Conservation (phyloP, 1,140 invertebrate species). For the Drosophila santomea region DNA sequence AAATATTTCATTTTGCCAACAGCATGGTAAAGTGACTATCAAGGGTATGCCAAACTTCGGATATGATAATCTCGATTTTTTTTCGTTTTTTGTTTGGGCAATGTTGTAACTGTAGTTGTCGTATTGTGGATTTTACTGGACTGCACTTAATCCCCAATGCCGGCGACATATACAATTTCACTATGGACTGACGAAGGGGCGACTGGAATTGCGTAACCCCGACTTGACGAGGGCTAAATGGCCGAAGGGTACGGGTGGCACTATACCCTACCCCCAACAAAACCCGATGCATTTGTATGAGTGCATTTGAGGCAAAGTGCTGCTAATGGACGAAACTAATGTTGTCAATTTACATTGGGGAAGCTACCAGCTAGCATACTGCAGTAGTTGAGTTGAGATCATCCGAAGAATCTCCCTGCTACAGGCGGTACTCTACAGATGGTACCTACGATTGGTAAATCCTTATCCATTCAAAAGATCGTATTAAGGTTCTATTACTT, state of each 20-base stretch:
- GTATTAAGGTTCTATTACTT: not conserved
- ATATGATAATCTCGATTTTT: slow-evolving; percentile 12
- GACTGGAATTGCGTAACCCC: slow-evolving; percentile 66
- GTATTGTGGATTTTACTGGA: slow-evolving; percentile 47
- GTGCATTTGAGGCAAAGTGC: slow-evolving; percentile 55
- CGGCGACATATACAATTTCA: slow-evolving; percentile 75
- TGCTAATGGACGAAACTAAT: slow-evolving; percentile 70
- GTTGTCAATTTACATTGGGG: slow-evolving; percentile 50
- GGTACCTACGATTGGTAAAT: not conserved
- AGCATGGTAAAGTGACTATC: not conserved
- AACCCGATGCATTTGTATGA: slow-evolving; percentile 31
- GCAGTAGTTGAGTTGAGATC: not conserved
- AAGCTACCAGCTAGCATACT: slow-evolving; percentile 1
- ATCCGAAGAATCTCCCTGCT: not conserved
- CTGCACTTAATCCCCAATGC: slow-evolving; percentile 70
- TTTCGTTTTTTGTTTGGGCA: slow-evolving; percentile 51
- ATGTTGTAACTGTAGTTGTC: slow-evolving; percentile 63
- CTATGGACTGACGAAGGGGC: slow-evolving; percentile 47
- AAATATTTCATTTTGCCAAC: slow-evolving; percentile 3
- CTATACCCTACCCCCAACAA: slow-evolving; percentile 3
- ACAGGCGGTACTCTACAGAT: not conserved
- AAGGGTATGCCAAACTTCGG: slow-evolving; percentile 31
- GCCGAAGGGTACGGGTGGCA: slow-evolving; percentile 33
- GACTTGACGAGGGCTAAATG: slow-evolving; percentile 49
- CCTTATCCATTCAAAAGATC: no score